Evolutionary conservation across 2,797 vertebrate species (phyloP).

Genomic region (Anisognathus igniventris): DNA sequence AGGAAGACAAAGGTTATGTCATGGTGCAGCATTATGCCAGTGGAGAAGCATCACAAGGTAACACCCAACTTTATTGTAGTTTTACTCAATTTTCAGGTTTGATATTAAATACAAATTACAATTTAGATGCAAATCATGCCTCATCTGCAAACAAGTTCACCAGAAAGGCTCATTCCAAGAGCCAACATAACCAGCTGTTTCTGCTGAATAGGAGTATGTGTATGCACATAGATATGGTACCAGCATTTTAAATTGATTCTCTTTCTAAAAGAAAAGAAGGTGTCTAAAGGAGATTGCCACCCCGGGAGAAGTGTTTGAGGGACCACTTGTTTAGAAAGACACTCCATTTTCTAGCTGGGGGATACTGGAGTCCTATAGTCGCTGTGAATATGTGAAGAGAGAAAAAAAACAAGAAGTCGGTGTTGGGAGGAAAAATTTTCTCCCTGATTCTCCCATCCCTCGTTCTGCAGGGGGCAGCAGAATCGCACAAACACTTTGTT

Average conservation of each 20-base stretch:
- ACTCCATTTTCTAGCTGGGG: not conserved
- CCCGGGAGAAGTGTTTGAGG: not conserved
- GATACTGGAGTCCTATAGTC: rapidly evolving
- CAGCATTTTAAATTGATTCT: not conserved
- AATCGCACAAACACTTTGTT: not conserved
- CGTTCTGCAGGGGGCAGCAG: constrained; percentile 20
- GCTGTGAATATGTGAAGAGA: not conserved
- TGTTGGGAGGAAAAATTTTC: not conserved
- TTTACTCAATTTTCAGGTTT: not conserved
- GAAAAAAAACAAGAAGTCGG: not conserved
- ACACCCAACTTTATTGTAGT: rapidly evolving
- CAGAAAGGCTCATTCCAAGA: not conserved
- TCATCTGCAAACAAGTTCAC: not conserved
- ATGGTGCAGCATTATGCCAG: not conserved
- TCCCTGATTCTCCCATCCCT: not conserved
- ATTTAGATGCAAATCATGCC: not conserved
- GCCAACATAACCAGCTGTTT: not conserved
- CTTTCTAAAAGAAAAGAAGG: not conserved
- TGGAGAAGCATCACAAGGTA: not conserved
- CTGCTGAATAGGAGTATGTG: not conserved
- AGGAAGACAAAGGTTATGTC: not conserved
- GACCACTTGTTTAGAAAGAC: not conserved
- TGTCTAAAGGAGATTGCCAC: not conserved
- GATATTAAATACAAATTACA: not conserved
- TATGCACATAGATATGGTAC: not conserved